These are phyloP conservation scores for Solea senegalensis DNA, from an alignment of 2,113 vertebrate genomes.

Conservation along the genomic window DNA sequence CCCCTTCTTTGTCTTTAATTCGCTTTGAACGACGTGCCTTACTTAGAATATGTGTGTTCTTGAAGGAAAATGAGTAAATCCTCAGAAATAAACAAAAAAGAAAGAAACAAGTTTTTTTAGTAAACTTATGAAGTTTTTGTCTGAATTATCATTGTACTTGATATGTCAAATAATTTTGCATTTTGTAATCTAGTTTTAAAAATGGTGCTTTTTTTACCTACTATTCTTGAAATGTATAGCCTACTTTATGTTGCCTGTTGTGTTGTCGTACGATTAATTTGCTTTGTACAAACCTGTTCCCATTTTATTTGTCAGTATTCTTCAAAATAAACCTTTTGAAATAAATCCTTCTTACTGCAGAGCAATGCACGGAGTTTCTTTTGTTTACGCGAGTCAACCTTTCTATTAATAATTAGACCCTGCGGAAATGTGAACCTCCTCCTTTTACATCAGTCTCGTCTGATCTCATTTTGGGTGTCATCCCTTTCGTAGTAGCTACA, in stretches of 20 bases:
- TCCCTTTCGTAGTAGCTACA: not conserved
- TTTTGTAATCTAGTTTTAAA: constrained; percentile 64
- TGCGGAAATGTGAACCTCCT: too few species aligned
- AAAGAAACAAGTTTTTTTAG: constrained; percentile 50
- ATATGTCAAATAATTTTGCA: constrained; percentile 71
- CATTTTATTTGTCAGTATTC: constrained; percentile 66
- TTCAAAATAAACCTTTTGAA: constrained; percentile 74
- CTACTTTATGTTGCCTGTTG: constrained; percentile 61
- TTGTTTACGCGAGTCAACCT: not conserved
- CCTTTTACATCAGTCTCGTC: not conserved
- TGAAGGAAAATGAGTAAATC: constrained; percentile 59
- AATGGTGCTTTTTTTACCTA: constrained; percentile 81
- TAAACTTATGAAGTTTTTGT: constrained; percentile 55
- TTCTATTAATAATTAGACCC: too few species aligned
- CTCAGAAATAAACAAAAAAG: constrained; percentile 37
- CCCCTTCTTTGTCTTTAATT: constrained; percentile 30
- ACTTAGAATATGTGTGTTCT: constrained; percentile 45
- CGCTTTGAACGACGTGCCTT: constrained; percentile 63
- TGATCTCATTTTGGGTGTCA: not conserved
- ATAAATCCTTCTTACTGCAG: not conserved
- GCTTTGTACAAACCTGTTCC: constrained; percentile 67
- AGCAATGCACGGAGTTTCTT: not conserved
- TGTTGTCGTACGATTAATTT: constrained; percentile 65
- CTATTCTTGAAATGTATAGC: constrained; percentile 73
- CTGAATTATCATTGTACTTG: constrained; percentile 67